Percentiles rank a stretch among this genome's conserved stretches.
Evolutionary conservation across 2,797 vertebrate species (phyloP).

Genomic region (Balearica regulorum): DNA sequence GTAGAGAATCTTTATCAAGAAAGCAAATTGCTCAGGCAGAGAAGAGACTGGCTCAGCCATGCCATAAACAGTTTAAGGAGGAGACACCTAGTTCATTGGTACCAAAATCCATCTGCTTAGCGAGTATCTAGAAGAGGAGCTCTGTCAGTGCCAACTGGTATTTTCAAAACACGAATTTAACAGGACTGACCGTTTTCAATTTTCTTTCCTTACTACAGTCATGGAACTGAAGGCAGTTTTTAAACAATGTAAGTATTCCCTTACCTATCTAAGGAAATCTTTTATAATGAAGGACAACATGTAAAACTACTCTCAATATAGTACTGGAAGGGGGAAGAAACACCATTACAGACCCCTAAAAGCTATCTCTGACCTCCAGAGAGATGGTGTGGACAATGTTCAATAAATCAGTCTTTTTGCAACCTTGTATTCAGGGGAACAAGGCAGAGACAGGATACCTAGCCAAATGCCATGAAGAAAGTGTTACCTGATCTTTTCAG

Average conservation of each 20-base stretch:
- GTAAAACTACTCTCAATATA: neutral
- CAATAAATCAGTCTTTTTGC: neutral
- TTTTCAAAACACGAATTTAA: neutral
- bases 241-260: fast-evolving
- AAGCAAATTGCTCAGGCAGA: neutral
- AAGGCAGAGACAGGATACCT: neutral
- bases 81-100: neutral
- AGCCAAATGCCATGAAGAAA: neutral
- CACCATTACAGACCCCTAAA: neutral
- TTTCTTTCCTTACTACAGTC: neutral
- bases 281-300: fast-evolving
- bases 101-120: neutral
- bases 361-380: neutral
- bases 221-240: neutral
- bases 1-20: neutral
- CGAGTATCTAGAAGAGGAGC: fast-evolving
- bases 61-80: neutral
- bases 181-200: neutral
- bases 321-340: neutral
- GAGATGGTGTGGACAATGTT: fast-evolving
- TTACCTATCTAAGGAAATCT: neutral
- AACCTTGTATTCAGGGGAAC: neutral
- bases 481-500: neutral
- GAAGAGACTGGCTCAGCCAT: neutral
- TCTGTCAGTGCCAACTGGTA: neutral